Conservation (phyloP, 2,113 vertebrate genomes). For the Charadrius vociferus region DNA sequence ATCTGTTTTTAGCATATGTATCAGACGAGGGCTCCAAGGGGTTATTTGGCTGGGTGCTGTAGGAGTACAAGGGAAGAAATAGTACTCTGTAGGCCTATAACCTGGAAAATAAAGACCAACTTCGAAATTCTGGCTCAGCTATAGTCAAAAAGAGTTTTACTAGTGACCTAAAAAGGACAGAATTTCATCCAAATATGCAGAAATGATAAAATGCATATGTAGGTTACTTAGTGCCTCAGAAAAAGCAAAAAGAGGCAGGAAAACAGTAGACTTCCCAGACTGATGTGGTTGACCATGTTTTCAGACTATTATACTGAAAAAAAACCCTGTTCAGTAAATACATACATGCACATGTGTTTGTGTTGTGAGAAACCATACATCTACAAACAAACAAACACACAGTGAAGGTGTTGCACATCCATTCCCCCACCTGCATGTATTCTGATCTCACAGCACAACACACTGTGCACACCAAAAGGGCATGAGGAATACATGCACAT, state of each 20-base stretch:
- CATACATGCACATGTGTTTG: not conserved
- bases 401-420: not conserved
- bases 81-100: not conserved
- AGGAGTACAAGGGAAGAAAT: not conserved
- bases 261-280: not conserved
- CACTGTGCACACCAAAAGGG: not conserved
- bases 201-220: not conserved
- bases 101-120: not conserved
- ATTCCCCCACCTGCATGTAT: not conserved
- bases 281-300: not conserved
- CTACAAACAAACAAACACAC: not conserved
- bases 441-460: not conserved
- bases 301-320: not conserved
- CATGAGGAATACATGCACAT: fast-evolving
- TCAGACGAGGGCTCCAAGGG: not conserved
- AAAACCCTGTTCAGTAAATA: not conserved
- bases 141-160: not conserved
- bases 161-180: not conserved
- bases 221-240: not conserved
- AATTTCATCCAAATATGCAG: not conserved
- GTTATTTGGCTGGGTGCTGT: not conserved
- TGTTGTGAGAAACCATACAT: not conserved
- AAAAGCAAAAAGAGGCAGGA: not conserved
- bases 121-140: not conserved
- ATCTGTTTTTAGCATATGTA: not conserved